Base-by-base conservation (phyloP, 1,140 invertebrate species). In the Nasonia vitripennis region DNA sequence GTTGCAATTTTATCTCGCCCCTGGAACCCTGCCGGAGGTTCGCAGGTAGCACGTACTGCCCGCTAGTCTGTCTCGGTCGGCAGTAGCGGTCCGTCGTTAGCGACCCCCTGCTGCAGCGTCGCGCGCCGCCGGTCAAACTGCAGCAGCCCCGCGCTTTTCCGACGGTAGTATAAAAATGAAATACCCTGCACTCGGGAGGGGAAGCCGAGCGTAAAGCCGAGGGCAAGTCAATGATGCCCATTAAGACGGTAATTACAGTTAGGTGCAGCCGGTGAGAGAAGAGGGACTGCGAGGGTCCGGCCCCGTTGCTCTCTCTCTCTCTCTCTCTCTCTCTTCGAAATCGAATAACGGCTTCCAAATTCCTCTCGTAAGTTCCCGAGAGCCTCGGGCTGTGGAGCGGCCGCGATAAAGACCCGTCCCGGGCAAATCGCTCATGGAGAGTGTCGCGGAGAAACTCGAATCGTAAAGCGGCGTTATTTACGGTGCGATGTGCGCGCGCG, bases 221-320 rank as follows among this genome's bases (percentile, higher is more conserved):
- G 27, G 31, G 23, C 31, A 27, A 34, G 68, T 71, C 68, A 71
- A 71, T 71, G 68, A 71, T 34, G 68, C 23, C 27, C 27, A 71
- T 71, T 71, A 71, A 71, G 68, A 71, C 68, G 68, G 31, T 71
- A 71, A 71, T 71, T 71, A 71, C 68, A 71, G 68, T 71, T 71
- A 71, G 68, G 68, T 71, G 68, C 31, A 62, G 68, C 27, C 68
- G 9, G 68, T 31, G 14, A 27, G 68, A 71, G 41, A 9, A 10
- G 37, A 45, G 10, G 41, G 41, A 10, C 41, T 31, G 34, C 34
- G 3, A 37, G 68, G n/a, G 68, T 12, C 5, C 14, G 68, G 27
- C 68, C 68, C 68, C 68, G 27, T 70, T 70, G n/a, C 68, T 70
- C 68, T 70, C 68, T 70, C 12, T 27, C 27, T 70, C 27, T 31